phyloP scores from a whole-genome alignment of 2,797 vertebrate species.

The Meda fulgida region DNA sequence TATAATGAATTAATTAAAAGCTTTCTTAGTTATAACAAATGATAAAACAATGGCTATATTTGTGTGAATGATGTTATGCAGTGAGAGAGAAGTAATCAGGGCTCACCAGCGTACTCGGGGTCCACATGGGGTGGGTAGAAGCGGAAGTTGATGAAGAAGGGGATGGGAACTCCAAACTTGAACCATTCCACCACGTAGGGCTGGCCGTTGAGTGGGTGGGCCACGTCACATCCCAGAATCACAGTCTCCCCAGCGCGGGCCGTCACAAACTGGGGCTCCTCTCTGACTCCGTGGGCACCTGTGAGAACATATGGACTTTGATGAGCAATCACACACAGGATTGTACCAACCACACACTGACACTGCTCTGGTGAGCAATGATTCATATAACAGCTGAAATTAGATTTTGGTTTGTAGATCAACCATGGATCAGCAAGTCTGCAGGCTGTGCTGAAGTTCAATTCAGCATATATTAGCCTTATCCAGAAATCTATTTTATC shows the following conservation, averaged over 20 bases:
- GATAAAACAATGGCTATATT: not conserved
- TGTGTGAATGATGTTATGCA: not conserved
- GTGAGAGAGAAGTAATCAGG: not conserved
- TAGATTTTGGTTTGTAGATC: not conserved
- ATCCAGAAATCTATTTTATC: slow-evolving; percentile 4
- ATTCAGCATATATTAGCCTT: slow-evolving; percentile 27
- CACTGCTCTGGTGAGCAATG: not conserved
- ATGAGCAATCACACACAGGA: too few species aligned
- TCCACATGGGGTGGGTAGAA: slow-evolving; percentile 98
- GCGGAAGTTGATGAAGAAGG: slow-evolving; percentile 99
- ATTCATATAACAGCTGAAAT: not conserved
- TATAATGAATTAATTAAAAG: not conserved
- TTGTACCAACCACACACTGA: not conserved
- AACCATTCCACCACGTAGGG: slow-evolving; percentile 99
- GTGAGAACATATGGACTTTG: slow-evolving; percentile 12
- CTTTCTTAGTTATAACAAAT: not conserved
- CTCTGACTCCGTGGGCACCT: slow-evolving; percentile 93
- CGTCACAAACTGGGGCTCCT: slow-evolving; percentile 96
- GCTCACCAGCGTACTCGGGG: slow-evolving; percentile 91
- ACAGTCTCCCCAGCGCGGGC: slow-evolving; percentile 92
- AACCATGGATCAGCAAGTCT: slow-evolving; percentile 14
- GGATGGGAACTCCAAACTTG: slow-evolving; percentile 97
- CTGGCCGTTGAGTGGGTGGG: slow-evolving; percentile 92
- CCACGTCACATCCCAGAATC: slow-evolving; percentile 94
- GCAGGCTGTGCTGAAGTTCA: slow-evolving; percentile 20